phyloP scores from a whole-genome alignment of 2,888 invertebrate species.

The Dyspetes luteomarginatus region DNA sequence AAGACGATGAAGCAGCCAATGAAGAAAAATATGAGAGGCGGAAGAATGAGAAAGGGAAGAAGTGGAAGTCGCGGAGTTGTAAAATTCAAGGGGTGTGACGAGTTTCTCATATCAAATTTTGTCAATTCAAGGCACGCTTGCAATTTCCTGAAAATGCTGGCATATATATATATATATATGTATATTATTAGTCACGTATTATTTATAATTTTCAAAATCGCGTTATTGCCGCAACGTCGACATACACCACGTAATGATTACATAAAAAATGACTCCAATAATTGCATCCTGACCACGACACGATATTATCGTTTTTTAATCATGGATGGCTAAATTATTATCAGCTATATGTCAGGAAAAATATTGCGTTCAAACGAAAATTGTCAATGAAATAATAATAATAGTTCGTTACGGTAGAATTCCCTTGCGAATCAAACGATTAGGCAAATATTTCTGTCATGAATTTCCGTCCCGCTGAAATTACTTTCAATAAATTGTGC shows the following conservation, averaged over 20 bases:
- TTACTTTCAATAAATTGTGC: too few species aligned
- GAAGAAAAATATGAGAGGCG: slow-evolving; percentile 15
- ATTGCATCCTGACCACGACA: neutral
- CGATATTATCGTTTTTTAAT: neutral
- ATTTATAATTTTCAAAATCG: neutral
- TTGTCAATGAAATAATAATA: neutral
- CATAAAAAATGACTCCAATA: neutral
- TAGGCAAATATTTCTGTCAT: too few species aligned
- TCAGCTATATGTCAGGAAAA: neutral
- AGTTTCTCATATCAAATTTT: slow-evolving; percentile 67
- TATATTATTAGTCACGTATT: too few species aligned
- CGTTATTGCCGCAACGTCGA: neutral
- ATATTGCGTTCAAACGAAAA: neutral
- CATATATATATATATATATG: neutral
- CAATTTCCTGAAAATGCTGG: neutral
- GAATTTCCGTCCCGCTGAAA: too few species aligned
- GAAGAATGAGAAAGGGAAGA: slow-evolving; percentile 36
- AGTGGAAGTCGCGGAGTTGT: slow-evolving; percentile 72
- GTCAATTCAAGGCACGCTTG: slow-evolving; percentile 2
- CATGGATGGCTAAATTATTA: neutral
- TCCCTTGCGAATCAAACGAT: too few species aligned
- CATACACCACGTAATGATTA: neutral
- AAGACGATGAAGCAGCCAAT: slow-evolving; percentile 42
- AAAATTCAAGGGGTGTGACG: slow-evolving; percentile 73
- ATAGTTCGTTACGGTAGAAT: neutral